Conservation (phyloP, 2,113 vertebrate genomes). For the Myiozetetes cayanensis region DNA sequence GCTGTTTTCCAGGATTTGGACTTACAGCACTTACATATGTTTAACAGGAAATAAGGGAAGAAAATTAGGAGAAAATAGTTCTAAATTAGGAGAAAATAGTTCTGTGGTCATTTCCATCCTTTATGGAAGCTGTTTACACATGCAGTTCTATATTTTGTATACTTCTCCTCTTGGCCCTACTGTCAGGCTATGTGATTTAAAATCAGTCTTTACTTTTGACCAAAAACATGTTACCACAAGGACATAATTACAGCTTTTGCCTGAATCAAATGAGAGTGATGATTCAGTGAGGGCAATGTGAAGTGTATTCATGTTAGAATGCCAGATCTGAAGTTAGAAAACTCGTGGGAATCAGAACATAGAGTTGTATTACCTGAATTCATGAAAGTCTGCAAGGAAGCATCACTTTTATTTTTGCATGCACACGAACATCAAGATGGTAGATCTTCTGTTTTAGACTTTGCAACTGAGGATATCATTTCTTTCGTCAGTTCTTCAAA, state of each 20-base stretch:
- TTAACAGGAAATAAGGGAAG: background rate
- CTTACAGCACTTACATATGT: background rate
- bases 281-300: background rate
- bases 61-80: background rate
- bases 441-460: background rate
- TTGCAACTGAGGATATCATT: background rate
- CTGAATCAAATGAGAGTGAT: background rate
- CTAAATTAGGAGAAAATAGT: background rate
- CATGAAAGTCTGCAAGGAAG: background rate
- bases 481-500: background rate
- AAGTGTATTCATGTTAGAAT: background rate
- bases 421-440: background rate
- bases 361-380: background rate
- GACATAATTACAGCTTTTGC: background rate
- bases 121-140: background rate
- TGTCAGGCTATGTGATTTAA: background rate
- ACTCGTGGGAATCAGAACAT: background rate
- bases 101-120: background rate
- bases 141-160: background rate
- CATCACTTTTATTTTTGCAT: background rate
- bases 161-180: background rate
- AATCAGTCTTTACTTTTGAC: background rate
- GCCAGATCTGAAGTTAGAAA: background rate
- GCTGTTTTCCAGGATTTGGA: constrained; percentile 3
- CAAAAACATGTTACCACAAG: background rate